These are phyloP conservation scores for Microchirus variegatus DNA, from an alignment of 2,797 vertebrate genomes.

Conservation along the genomic window DNA sequence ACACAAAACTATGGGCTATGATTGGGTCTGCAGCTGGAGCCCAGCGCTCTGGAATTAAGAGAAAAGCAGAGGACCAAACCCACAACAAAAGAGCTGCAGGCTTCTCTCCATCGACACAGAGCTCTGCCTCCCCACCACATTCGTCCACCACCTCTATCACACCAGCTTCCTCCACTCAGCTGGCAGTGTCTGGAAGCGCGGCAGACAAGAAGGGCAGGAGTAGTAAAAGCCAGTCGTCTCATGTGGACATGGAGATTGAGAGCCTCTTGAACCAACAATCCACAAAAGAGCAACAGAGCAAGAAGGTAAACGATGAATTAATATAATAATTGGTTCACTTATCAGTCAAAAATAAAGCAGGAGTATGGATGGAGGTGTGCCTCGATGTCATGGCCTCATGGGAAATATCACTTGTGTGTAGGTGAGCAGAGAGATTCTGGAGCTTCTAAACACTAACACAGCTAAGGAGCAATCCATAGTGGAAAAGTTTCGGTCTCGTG, in stretches of 20 bases:
- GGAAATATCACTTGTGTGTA: slow-evolving; percentile 43
- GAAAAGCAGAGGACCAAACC: slow-evolving; percentile 80
- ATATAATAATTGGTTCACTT: neutral
- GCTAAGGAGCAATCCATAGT: slow-evolving; percentile 97
- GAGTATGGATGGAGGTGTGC: neutral
- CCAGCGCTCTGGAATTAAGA: slow-evolving; percentile 78
- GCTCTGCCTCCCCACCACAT: slow-evolving; percentile 70
- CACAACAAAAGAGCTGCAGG: slow-evolving; percentile 69
- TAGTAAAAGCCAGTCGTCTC: slow-evolving; percentile 84
- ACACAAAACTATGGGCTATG: slow-evolving; percentile 94
- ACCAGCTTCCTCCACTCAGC: slow-evolving; percentile 66
- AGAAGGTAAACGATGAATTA: slow-evolving; percentile 83
- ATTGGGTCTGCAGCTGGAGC: slow-evolving; percentile 75
- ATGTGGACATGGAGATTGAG: slow-evolving; percentile 93
- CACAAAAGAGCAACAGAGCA: slow-evolving; percentile 95
- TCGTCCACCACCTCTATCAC: slow-evolving; percentile 70
- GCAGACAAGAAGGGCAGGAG: slow-evolving; percentile 85
- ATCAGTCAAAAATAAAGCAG: neutral
- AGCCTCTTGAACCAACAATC: slow-evolving; percentile 93
- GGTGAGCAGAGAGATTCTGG: slow-evolving; percentile 95
- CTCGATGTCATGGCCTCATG: neutral
- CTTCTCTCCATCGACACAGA: slow-evolving; percentile 70
- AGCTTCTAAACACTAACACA: slow-evolving; percentile 92
- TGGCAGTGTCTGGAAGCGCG: slow-evolving; percentile 70
- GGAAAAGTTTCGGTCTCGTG: slow-evolving; percentile 93